These are phyloP conservation scores for Morpho achilles DNA, from an alignment of 2,888 invertebrate species.

Conservation along the genomic window DNA sequence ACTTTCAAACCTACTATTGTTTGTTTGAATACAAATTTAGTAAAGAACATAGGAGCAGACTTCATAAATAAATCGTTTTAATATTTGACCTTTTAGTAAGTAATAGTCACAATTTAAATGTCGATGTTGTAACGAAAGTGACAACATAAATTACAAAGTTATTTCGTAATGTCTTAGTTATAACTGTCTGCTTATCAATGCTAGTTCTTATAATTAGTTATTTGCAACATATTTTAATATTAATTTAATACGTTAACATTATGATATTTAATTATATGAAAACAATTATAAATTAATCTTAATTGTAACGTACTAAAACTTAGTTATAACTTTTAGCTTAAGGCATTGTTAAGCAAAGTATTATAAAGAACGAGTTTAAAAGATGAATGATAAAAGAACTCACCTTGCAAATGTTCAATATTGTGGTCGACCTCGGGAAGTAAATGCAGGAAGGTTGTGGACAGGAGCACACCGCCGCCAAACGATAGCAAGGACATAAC, in stretches of 20 bases:
- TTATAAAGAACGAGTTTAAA: background rate
- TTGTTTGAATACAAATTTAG: too few relatives aligned
- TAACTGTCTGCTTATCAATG: background rate
- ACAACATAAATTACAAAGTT: slow-evolving; percentile 1
- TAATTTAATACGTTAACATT: background rate
- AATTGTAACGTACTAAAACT: too few relatives aligned
- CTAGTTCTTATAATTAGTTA: background rate
- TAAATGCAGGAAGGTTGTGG: slow-evolving; percentile 90
- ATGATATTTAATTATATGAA: background rate
- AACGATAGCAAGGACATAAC: slow-evolving; percentile 85
- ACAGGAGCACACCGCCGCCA: slow-evolving; percentile 90
- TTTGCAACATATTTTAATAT: background rate
- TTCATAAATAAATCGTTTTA: too few relatives aligned
- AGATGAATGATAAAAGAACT: slow-evolving; percentile 38
- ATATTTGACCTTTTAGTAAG: slow-evolving; percentile 2
- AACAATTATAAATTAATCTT: too few relatives aligned
- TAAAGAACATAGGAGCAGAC: too few relatives aligned
- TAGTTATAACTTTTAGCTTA: too few relatives aligned
- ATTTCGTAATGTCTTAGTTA: background rate
- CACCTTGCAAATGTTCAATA: slow-evolving; percentile 79
- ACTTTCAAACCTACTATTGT: too few relatives aligned
- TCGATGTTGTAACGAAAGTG: slow-evolving; percentile 1
- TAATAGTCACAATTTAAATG: background rate
- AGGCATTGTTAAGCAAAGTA: too few relatives aligned
- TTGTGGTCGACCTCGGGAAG: slow-evolving; percentile 88